Evolutionary conservation across 2,797 vertebrate species (phyloP), one percentile per base, ranked within the genome.

Genomic region (Smutsia temminckii): DNA sequence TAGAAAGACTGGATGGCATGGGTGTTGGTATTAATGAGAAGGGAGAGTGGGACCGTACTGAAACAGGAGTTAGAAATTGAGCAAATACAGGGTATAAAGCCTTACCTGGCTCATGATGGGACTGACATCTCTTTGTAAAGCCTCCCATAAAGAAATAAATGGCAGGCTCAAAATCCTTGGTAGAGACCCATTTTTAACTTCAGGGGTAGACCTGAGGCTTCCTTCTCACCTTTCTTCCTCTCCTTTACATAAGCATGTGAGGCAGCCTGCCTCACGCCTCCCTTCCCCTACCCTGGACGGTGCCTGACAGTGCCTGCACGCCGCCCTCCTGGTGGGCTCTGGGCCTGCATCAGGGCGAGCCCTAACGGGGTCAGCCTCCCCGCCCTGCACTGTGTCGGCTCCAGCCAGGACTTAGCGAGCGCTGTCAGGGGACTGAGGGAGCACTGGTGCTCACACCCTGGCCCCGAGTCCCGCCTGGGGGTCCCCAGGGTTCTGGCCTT

Each of bases 1-100:
- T 64, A 88, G 85, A 93, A 91, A 94, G 34, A 79, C 93, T 64
- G 46, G 53, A 32, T 64, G n/a, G 59, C 3, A 53, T 9, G 0
- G 4, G 78, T 66, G 20, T 91, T 91, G 94, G 94, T 86, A 94
- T 89, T 95, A 94, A 89, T 61, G 42, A 87, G 71, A 74, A 92
- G 46, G 51, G 86, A 90, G 32, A 71, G 11, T 7, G 14, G 37
- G 63, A 46, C 29, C 4, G 0, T 53, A n/a, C 32, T n/a, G 72
- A 80, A 72, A 34, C 59, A 11, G 29, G 32, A 88, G 59, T n/a
- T 77, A 78, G 64, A 42, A 92, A 63, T 23, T 53, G 61, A 83
- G 37, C 64, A 66, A 75, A 74, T 2, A 8, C 55, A 66, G n/a
- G 4, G 42, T 71, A 14, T 53, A 85, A 74, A 85, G 59, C 53